These are phyloP conservation scores for Cryptophagus acutangulus DNA, from an alignment of 2,888 invertebrate genomes.

Conservation along the genomic window DNA sequence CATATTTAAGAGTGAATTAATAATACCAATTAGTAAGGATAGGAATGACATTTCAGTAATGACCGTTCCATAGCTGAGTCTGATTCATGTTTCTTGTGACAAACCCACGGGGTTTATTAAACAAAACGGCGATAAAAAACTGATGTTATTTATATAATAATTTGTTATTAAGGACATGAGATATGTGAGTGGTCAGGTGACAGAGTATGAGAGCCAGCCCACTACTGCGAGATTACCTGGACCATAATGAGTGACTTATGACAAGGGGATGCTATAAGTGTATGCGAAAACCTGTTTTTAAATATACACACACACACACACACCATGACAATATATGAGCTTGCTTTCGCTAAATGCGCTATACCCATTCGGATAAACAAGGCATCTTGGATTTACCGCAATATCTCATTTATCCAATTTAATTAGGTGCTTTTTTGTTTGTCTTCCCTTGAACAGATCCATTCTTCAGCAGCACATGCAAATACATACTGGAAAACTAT, in stretches of 20 bases:
- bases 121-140: conserved; percentile 21
- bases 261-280: conserved; percentile 22
- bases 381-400: no score
- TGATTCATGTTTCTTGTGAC: background rate
- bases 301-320: background rate
- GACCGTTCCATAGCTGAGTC: conserved; percentile 7
- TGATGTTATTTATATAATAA: conserved; percentile 30
- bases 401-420: no score
- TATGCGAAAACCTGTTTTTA: no score
- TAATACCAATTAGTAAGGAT: conserved; percentile 22
- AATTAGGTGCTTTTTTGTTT: conserved; percentile 11
- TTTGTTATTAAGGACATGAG: conserved; percentile 30
- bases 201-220: conserved; percentile 25
- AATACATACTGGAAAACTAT: conserved; percentile 54
- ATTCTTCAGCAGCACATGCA: conserved; percentile 57
- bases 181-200: conserved; percentile 28
- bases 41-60: conserved; percentile 8
- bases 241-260: conserved; percentile 28
- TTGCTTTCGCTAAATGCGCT: background rate
- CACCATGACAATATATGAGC: background rate
- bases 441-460: conserved; percentile 52
- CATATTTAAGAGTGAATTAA: conserved; percentile 25
- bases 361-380: no score
- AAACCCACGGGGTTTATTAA: conserved; percentile 17
- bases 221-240: conserved; percentile 20